phyloP scores from a whole-genome alignment of 2,113 vertebrate genomes.

The Zapornia atra region DNA sequence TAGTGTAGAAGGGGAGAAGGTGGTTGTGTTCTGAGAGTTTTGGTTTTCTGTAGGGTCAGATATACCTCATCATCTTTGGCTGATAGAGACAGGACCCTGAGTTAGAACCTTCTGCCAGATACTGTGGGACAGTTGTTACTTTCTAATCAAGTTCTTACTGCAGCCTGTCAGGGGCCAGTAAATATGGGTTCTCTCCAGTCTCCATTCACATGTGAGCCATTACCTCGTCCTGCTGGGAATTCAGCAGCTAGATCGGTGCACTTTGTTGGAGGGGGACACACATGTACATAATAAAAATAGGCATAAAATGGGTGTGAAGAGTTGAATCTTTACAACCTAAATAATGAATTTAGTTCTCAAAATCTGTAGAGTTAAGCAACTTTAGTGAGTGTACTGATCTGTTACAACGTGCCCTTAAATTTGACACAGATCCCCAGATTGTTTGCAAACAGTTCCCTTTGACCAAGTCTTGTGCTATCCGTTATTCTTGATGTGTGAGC shows the following conservation, averaged over 20 bases:
- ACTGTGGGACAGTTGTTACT: neutral
- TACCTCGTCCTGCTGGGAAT: neutral
- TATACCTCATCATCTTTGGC: neutral
- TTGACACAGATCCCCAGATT: neutral
- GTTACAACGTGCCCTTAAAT: neutral
- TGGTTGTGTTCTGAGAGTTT: neutral
- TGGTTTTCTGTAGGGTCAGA: neutral
- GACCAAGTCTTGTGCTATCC: neutral
- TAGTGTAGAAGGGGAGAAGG: neutral
- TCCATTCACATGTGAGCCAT: neutral
- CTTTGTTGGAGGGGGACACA: neutral
- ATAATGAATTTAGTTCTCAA: neutral
- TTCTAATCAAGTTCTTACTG: neutral
- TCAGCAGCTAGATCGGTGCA: neutral
- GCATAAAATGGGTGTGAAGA: neutral
- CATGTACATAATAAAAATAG: neutral
- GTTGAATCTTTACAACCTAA: neutral
- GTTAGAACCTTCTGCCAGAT: neutral
- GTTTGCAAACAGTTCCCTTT: neutral
- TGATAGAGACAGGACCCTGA: neutral
- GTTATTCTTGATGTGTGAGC: neutral
- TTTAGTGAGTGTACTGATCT: neutral
- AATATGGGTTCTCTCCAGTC: neutral
- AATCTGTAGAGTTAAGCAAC: neutral
- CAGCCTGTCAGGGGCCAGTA: neutral